A percentile compares a stretch with the other conserved stretches of the same genome.
Evolutionary conservation across 2,797 vertebrate species (phyloP).

Genomic region (Carapus acus): DNA sequence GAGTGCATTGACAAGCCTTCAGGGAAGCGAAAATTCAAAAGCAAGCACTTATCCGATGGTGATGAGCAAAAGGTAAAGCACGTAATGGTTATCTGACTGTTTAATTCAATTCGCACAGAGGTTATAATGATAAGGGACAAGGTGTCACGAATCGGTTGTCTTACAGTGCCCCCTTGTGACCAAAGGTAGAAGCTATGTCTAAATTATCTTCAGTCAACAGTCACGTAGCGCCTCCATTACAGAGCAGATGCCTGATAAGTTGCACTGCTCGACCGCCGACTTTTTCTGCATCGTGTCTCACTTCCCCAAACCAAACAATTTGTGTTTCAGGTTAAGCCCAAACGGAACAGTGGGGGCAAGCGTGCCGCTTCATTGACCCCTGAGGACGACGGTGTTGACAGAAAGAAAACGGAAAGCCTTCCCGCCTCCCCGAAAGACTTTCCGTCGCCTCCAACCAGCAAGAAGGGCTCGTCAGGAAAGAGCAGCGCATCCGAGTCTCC

Average conservation of each 20-base stretch:
- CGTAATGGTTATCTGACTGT: conserved; percentile 37
- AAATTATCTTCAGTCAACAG: neutral
- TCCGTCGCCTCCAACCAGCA: conserved; percentile 56
- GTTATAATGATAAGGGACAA: neutral
- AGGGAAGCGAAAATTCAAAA: conserved; percentile 98
- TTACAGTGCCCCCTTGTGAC: conserved; percentile 73
- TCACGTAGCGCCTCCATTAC: conserved; percentile 23
- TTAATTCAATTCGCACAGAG: conserved; percentile 7
- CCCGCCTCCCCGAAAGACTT: conserved; percentile 64
- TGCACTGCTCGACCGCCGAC: conserved; percentile 18
- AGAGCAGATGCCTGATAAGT: conserved; percentile 6
- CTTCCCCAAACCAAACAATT: conserved; percentile 26
- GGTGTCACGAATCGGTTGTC: conserved; percentile 38
- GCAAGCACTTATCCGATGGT: conserved; percentile 84
- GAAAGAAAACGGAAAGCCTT: conserved; percentile 69
- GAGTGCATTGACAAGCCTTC: conserved; percentile 86
- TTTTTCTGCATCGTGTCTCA: conserved; percentile 19
- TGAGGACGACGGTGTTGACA: conserved; percentile 57
- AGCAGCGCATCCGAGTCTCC: conserved; percentile 68
- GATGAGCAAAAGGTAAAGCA: conserved; percentile 73
- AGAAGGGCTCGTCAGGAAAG: conserved; percentile 68
- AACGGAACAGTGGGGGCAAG: conserved; percentile 72
- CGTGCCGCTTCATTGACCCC: conserved; percentile 53
- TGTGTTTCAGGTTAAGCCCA: conserved; percentile 75
- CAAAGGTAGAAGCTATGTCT: conserved; percentile 14